Evolutionary conservation across 2,113 vertebrate species (phyloP), one percentile per base, ranked within the genome.

Genomic region (Triplophysa dalaica): DNA sequence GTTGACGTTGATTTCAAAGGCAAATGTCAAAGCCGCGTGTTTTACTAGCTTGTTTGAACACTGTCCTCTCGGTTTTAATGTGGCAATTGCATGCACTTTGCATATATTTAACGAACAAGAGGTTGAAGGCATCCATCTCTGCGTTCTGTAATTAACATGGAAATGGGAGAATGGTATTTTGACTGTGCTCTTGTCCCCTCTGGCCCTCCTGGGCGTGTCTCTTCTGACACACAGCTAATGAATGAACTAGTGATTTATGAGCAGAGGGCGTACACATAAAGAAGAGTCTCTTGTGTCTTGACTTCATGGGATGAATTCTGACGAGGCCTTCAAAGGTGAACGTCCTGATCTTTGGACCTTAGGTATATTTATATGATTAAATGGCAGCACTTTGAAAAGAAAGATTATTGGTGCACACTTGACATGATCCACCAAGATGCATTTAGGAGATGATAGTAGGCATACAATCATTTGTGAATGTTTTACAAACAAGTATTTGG

Each of bases 201-300:
- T 79, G 50, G 84, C 52, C 84, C 83, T 52, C 60, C 82, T 87
- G 89, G 91, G 90, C 79, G 87, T 89, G 76, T 75, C 81, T 11
- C 78, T 62, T 77, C 72, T 82, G 88, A 89, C 91, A 88, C 76
- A 33, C 58, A 86, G 78, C 87, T 90, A 90, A 92, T 93, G 89
- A 92, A 91, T 87, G 90, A 90, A 85, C 56, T 24, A 24, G 87
- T 94, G 93, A 94, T 93, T 93, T 89, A 93, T 93, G 82, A 76
- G 63, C 26, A 78, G 64, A 60, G 69, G 64, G 78, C 21, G 29
- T 76, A 73, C 77, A 68, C 54, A 68, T 60, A 52, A 68, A 43
- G 48, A 52, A 8, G 70, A 43, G 54, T 52, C 67, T 63, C n/a
- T 8, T 54, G 54, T 77, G 75, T 66, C 75, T 66, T 22, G 62